phyloP scores from a whole-genome alignment of 1,140 invertebrate species.

The Anastatus disparis region DNA sequence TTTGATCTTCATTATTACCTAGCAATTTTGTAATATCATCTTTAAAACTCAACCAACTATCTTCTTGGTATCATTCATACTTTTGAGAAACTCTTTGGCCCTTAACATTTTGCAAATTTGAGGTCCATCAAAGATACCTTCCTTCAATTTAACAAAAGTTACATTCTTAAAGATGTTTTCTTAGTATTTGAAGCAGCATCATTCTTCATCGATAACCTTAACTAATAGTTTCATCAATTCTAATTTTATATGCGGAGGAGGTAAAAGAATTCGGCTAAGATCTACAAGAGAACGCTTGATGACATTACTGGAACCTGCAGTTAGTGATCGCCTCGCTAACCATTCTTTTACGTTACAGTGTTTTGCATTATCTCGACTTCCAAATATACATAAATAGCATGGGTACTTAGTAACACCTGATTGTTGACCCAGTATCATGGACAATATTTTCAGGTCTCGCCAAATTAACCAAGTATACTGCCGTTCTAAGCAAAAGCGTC shows the following conservation, averaged over 20 bases:
- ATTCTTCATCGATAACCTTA: background rate
- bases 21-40: background rate
- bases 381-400: background rate
- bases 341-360: background rate
- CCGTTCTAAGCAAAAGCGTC: too few relatives aligned
- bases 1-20: slow-evolving; percentile 2
- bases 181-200: background rate
- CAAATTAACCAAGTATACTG: background rate
- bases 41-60: background rate
- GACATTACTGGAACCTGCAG: background rate
- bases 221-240: background rate
- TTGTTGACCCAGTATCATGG: background rate
- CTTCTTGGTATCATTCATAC: too few relatives aligned
- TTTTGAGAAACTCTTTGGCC: too few relatives aligned
- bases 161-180: background rate
- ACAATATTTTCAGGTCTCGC: background rate
- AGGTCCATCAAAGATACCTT: too few relatives aligned
- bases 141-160: too few relatives aligned
- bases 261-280: background rate
- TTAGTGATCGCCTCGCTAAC: background rate
- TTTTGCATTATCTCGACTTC: background rate
- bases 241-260: background rate
- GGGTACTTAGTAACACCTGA: too few relatives aligned
- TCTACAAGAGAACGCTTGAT: too few relatives aligned
- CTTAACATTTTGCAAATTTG: too few relatives aligned